Evolutionary conservation across 2,113 vertebrate genomes (phyloP).

Genomic region (Aythya baeri): DNA sequence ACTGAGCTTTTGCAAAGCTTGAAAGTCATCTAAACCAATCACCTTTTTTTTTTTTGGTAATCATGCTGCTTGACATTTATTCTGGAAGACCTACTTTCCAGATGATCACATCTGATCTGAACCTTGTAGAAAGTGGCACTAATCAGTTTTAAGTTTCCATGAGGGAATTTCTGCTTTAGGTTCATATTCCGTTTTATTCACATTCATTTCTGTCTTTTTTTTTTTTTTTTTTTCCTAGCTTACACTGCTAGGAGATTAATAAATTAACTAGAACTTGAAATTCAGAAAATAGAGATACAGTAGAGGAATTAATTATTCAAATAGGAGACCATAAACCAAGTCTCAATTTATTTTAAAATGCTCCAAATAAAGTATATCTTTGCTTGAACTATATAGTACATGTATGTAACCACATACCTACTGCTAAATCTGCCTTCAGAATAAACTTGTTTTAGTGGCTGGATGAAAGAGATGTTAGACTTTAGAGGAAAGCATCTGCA

Average conservation of each 20-base stretch:
- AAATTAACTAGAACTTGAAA: not conserved
- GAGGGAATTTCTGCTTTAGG: not conserved
- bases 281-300: not conserved
- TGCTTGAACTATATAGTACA: not conserved
- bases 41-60: not conserved
- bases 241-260: not conserved
- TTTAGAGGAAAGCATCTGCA: not conserved
- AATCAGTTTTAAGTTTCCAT: not conserved
- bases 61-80: constrained; percentile 1
- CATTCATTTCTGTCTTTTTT: not conserved
- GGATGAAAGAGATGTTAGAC: not conserved
- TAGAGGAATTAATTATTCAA: not conserved
- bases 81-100: not conserved
- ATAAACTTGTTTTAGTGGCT: not conserved
- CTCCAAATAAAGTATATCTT: not conserved
- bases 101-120: constrained; percentile 1
- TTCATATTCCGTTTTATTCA: not conserved
- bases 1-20: not conserved
- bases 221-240: not conserved
- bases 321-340: not conserved
- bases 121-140: not conserved
- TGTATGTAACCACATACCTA: not conserved
- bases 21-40: not conserved
- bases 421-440: not conserved
- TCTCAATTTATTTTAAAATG: not conserved